Conservation (phyloP, 2,113 vertebrate species). For the Proteles cristata region DNA sequence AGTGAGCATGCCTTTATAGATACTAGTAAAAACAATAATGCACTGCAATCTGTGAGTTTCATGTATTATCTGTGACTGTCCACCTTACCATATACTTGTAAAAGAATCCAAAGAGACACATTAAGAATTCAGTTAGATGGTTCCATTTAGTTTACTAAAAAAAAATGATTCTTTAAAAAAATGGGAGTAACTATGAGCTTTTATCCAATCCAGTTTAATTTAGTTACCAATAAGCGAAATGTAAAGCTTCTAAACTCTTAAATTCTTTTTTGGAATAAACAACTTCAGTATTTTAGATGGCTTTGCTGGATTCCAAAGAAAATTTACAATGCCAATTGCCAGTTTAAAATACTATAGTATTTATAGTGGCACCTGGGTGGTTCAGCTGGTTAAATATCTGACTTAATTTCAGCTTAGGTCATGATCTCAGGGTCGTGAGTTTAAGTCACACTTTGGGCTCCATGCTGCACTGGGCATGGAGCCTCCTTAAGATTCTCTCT, state of each 20-base stretch:
- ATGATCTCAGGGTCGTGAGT: no score
- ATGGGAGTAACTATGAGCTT: not conserved
- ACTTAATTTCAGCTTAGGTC: no score
- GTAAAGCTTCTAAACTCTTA: not conserved
- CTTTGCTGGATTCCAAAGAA: constrained; percentile 32
- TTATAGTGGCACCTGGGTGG: no score
- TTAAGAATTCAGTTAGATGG: not conserved
- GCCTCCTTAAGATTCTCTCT: no score
- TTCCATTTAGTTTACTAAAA: not conserved
- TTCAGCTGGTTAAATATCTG: no score
- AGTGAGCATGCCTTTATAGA: not conserved
- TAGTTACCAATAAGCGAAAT: constrained; percentile 32
- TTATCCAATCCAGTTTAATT: constrained; percentile 21
- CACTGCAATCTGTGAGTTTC: not conserved
- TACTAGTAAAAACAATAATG: not conserved
- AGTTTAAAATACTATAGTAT: constrained; percentile 37
- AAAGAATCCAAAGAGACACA: not conserved
- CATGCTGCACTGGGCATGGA: no score
- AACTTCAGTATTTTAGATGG: not conserved
- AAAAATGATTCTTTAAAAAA: constrained; percentile 33
- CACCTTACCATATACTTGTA: not conserved
- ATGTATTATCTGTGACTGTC: not conserved
- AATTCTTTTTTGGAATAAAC: constrained; percentile 34
- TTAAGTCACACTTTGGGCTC: no score
- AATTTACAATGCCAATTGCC: not conserved